phyloP scores from a whole-genome alignment of 2,113 vertebrate species.

The Chloropsis hardwickii region DNA sequence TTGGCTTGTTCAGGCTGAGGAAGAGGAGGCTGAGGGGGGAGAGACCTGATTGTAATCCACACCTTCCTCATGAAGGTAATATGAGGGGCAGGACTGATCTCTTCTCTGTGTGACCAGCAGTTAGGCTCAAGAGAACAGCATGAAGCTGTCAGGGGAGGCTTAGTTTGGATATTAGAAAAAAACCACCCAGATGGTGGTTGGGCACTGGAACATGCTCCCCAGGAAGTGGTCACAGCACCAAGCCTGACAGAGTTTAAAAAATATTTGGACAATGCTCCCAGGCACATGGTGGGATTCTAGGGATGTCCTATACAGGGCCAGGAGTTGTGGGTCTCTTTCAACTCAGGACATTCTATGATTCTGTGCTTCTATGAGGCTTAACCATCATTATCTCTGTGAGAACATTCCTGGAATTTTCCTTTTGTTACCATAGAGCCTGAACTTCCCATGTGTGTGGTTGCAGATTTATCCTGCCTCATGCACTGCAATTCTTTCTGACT shows the following conservation, averaged over 20 bases:
- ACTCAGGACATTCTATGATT: not conserved
- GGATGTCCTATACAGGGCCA: fast-evolving
- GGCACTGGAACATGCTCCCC: not conserved
- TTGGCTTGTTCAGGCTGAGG: not conserved
- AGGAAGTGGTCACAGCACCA: not conserved
- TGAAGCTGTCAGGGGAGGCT: not conserved
- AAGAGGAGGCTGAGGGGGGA: not conserved
- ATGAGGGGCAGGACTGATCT: not conserved
- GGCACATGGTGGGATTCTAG: not conserved
- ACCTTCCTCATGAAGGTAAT: not conserved
- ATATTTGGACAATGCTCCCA: not conserved
- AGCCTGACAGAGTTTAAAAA: not conserved
- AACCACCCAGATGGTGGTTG: fast-evolving
- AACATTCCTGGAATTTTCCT: not conserved
- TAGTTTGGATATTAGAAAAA: not conserved
- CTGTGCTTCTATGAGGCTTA: not conserved
- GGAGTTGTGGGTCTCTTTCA: not conserved
- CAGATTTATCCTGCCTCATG: not conserved
- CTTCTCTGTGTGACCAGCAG: not conserved
- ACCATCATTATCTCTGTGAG: not conserved
- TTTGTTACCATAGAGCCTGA: not conserved
- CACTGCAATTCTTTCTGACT: not conserved
- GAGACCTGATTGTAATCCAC: not conserved
- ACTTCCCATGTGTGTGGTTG: not conserved
- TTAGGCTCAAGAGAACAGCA: not conserved